A percentile compares a stretch with the other conserved stretches of the same genome.
phyloP scores from a whole-genome alignment of 2,888 invertebrate genomes.

The Morpho achilles region DNA sequence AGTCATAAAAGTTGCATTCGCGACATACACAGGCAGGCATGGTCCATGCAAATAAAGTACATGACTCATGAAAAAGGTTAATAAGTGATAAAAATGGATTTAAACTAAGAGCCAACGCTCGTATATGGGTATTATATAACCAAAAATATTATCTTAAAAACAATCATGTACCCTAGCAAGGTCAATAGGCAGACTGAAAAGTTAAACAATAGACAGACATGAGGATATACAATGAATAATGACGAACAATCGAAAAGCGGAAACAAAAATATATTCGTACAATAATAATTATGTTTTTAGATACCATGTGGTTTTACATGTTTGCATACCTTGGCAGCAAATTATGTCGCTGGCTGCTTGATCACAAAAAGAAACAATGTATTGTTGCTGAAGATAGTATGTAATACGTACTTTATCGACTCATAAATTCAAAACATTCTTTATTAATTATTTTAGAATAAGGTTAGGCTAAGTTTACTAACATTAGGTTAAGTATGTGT shows the following conservation, averaged over 20 bases:
- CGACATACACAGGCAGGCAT: constrained; percentile 14
- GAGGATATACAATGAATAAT: constrained; percentile 3
- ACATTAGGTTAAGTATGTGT: too few relatives aligned
- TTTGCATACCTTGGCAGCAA: constrained; percentile 78
- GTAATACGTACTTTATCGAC: too few relatives aligned
- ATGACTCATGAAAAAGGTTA: constrained; percentile 2
- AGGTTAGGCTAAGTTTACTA: too few relatives aligned
- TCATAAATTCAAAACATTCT: too few relatives aligned
- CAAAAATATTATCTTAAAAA: not conserved
- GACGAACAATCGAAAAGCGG: constrained; percentile 14
- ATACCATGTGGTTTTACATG: constrained; percentile 26
- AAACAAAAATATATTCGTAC: constrained; percentile 13
- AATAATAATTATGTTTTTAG: constrained; percentile 11
- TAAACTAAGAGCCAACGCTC: too few relatives aligned
- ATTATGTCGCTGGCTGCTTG: constrained; percentile 77
- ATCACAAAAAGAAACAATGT: constrained; percentile 62
- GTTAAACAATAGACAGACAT: constrained; percentile 3
- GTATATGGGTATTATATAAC: too few relatives aligned
- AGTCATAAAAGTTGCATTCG: constrained; percentile 9
- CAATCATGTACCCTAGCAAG: constrained; percentile 8
- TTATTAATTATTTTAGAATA: too few relatives aligned
- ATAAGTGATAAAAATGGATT: too few relatives aligned
- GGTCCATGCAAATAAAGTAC: constrained; percentile 17
- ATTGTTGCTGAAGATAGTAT: constrained; percentile 20
- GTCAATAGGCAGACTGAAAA: not conserved